These are phyloP conservation scores for Drosophila subobscura DNA, from an alignment of 1,140 invertebrate genomes.

Conservation along the genomic window DNA sequence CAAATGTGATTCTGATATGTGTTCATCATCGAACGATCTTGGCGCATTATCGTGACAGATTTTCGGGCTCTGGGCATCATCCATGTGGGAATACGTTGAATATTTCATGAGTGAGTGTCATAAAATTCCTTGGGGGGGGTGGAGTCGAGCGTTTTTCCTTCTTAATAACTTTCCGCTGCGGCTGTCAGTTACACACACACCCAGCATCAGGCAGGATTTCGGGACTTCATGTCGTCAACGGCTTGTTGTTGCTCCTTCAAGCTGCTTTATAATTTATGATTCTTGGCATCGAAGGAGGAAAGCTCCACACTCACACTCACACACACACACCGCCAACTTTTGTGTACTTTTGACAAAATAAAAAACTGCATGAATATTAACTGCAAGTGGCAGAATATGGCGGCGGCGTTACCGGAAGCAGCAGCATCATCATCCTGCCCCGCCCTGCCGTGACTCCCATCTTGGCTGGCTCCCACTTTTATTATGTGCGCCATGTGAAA, in stretches of 20 bases:
- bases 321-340: conserved; percentile 71
- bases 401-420: conserved; percentile 1
- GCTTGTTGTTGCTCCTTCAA: conserved; percentile 52
- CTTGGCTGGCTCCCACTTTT: conserved; percentile 55
- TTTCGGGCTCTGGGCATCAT: conserved; percentile 38
- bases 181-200: conserved; percentile 64
- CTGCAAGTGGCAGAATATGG: conserved; percentile 60
- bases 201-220: conserved; percentile 40
- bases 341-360: conserved; percentile 71
- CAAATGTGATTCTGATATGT: conserved; percentile 73
- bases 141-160: conserved; percentile 39
- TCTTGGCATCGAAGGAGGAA: conserved; percentile 68
- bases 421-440: conserved; percentile 9
- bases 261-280: conserved; percentile 81
- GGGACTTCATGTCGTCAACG: conserved; percentile 62
- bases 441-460: conserved; percentile 17
- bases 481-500: conserved; percentile 47
- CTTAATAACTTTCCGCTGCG: conserved; percentile 77
- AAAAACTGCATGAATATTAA: conserved; percentile 80
- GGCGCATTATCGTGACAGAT: conserved; percentile 61
- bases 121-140: conserved; percentile 46
- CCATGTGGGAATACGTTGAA: conserved; percentile 54
- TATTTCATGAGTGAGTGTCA: conserved; percentile 77
- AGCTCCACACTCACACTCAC: not conserved
- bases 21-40: conserved; percentile 58